Evolutionary conservation across 2,113 vertebrate genomes (phyloP), one percentile per base, ranked within the genome.

Genomic region (Periophthalmus modestus): DNA sequence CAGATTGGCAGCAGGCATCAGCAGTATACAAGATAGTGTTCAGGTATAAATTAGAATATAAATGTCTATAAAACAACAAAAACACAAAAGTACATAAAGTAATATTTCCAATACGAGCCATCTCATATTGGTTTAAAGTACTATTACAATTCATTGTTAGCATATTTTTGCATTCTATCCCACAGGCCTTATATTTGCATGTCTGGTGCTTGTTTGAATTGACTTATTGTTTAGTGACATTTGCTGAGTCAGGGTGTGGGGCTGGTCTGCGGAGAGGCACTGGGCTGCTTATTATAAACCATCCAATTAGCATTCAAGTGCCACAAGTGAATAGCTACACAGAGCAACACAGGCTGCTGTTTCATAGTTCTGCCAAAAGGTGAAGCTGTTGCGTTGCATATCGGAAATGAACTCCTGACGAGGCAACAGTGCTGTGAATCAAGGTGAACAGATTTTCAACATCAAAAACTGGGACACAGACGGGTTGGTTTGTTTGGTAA

Each of bases 341-440:
- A n/a, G n/a, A n/a, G n/a, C n/a, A n/a, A n/a, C 3, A 34, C 63
- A 28, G 66, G 5, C n/a, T 2, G 59, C 43, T 69, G 15, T 52
- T 72, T 72, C 11, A 58, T 55, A 2, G 11, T 58, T 68, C 47
- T 4, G 9, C 66, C 88, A 88, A 63, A 59, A 72, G 81, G 50
- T 55, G 84, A 79, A 12, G 77, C 59, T n/a, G 69, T 80, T 70
- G 78, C 36, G 58, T 14, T 62, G 57, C 21, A 9, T 10, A 10
- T 43, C 1, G 9, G 39, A 9, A 28, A 28, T 28, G 3, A 28
- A 28, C 28, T 2, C 28, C 28, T 28, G 28, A 28, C 1, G 28
- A 28, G 3, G 28, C 28, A 28, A 1, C 1, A 28, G 28, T 28
- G 28, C 28, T 28, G 28, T 28, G 28, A 3, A 28, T 28, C n/a